phyloP scores from a whole-genome alignment of 1,140 invertebrate species.

The Centruroides sculpturatus region DNA sequence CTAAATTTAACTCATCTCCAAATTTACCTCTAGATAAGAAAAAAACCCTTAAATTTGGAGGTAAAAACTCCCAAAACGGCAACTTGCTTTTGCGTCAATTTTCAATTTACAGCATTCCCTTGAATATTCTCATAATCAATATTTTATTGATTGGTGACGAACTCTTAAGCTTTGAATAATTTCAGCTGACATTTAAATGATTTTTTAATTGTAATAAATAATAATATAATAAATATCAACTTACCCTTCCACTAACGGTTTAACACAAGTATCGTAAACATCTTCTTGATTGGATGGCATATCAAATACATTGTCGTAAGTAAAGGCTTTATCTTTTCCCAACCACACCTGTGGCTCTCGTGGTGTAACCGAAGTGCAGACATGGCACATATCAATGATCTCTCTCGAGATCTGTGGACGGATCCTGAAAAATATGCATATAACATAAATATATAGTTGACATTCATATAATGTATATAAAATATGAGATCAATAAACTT shows the following conservation, averaged over 20 bases:
- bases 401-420: constrained; percentile 84
- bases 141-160: background rate
- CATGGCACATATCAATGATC: constrained; percentile 83
- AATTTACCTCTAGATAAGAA: no score
- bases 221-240: background rate
- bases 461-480: background rate
- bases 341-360: constrained; percentile 82
- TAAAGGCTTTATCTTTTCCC: constrained; percentile 88
- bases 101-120: no score
- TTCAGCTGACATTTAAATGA: no score
- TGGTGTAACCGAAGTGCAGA: constrained; percentile 75
- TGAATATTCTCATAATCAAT: no score
- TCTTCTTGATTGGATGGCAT: constrained; percentile 45
- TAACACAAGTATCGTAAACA: constrained; percentile 74
- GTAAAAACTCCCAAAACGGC: no score
- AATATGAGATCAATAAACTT: no score
- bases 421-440: constrained; percentile 50
- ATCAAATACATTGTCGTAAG: constrained; percentile 93
- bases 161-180: background rate
- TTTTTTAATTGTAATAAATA: no score
- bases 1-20: no score
- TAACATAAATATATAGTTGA: background rate
- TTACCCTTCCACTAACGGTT: constrained; percentile 59
- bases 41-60: no score
- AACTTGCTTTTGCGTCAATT: no score